Evolutionary conservation across 2,113 vertebrate species (phyloP).

Genomic region (Apodemus speciosus): DNA sequence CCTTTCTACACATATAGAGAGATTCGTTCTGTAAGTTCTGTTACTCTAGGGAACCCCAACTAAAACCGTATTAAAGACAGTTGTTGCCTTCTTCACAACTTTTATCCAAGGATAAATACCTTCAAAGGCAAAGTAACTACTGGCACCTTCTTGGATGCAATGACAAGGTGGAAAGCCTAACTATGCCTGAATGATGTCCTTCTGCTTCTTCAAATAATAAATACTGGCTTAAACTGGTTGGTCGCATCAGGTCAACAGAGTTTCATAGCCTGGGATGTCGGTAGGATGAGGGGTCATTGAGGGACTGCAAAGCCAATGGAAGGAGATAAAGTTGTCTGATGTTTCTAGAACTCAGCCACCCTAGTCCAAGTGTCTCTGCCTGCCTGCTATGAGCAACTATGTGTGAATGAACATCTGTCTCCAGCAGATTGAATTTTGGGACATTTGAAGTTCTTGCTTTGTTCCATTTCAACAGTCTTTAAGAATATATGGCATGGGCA

Average conservation of each 20-base stretch:
- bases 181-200: background rate
- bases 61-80: background rate
- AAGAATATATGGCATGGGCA: conserved; percentile 52
- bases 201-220: conserved; percentile 12
- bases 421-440: conserved; percentile 53
- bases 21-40: background rate
- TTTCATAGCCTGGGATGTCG: background rate
- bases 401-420: conserved; percentile 50
- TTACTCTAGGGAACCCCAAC: background rate
- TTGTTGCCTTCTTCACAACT: background rate
- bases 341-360: background rate
- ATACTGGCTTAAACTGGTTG: background rate
- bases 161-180: background rate
- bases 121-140: background rate
- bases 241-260: background rate
- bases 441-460: conserved; percentile 68
- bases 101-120: background rate
- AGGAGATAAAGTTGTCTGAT: background rate
- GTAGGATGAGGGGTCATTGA: background rate
- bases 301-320: background rate
- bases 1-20: background rate
- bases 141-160: background rate
- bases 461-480: conserved; percentile 57
- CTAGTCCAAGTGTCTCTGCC: background rate
- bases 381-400: background rate